A percentile compares a stretch with the other conserved stretches of the same genome.
Conservation (phyloP, 2,113 vertebrate genomes). For the Ivindomyrus marchei region DNA sequence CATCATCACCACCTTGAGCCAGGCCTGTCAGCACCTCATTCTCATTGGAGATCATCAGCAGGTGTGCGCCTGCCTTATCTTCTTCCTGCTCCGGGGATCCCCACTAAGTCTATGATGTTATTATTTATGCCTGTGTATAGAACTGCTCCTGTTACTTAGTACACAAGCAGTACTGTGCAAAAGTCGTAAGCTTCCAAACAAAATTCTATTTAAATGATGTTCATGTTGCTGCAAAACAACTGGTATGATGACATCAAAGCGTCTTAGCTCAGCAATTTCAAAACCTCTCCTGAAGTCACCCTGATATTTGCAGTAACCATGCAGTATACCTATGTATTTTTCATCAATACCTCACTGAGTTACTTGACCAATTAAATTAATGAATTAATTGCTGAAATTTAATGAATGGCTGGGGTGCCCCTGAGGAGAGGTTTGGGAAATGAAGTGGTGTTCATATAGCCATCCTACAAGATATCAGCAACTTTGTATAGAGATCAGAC, state of each 20-base stretch:
- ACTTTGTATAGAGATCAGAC: neutral
- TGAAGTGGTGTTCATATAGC: neutral
- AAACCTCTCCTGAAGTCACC: neutral
- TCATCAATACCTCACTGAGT: neutral
- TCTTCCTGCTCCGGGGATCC: no score
- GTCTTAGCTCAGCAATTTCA: neutral
- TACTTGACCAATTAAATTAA: neutral
- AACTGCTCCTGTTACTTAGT: neutral
- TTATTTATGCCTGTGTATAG: neutral
- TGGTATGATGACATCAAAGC: neutral
- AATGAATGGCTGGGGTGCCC: neutral
- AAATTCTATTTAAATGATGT: neutral
- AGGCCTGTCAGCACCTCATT: constrained; percentile 85
- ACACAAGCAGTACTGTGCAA: neutral
- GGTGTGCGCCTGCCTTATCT: constrained; percentile 47
- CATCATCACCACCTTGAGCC: constrained; percentile 80
- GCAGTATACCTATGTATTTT: neutral
- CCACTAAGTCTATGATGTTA: neutral
- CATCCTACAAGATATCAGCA: neutral
- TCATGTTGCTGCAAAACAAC: neutral
- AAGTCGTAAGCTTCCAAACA: neutral
- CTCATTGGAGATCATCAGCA: constrained; percentile 97
- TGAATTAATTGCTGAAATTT: neutral
- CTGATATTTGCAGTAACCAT: neutral
- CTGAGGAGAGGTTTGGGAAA: neutral